phyloP scores from a whole-genome alignment of 2,888 invertebrate genomes.

The Agrochola lota region DNA sequence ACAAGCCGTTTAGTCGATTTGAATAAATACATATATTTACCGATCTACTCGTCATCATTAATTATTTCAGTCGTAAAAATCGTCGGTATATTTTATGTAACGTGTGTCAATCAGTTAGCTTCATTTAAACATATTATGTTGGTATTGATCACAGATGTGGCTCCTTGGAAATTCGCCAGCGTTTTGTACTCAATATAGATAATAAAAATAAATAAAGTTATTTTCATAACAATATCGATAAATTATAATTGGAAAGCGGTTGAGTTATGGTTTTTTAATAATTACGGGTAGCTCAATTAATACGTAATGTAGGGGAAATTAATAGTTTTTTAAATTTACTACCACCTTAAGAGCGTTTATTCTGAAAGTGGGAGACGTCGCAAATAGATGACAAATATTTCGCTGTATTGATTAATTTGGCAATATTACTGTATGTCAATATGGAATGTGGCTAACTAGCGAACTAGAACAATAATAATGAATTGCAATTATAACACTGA shows the following conservation, averaged over 20 bases:
- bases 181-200: slow-evolving; percentile 23
- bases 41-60: slow-evolving; percentile 21
- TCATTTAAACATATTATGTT: slow-evolving; percentile 30
- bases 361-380: too few species aligned
- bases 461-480: too few species aligned
- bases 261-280: slow-evolving; percentile 7
- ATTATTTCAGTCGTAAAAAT: slow-evolving; percentile 44
- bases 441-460: too few species aligned
- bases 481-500: too few species aligned
- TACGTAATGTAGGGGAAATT: not conserved
- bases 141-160: slow-evolving; percentile 49
- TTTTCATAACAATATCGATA: slow-evolving; percentile 31
- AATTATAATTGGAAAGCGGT: slow-evolving; percentile 12
- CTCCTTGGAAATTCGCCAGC: slow-evolving; percentile 46
- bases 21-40: slow-evolving; percentile 17
- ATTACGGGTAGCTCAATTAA: not conserved
- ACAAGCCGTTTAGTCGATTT: slow-evolving; percentile 11
- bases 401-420: too few species aligned
- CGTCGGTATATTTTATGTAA: slow-evolving; percentile 10
- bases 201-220: slow-evolving; percentile 51
- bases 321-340: too few species aligned
- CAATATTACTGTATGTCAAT: too few species aligned
- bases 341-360: too few species aligned
- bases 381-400: too few species aligned
- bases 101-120: slow-evolving; percentile 27